Percentiles rank a stretch among this genome's conserved stretches.
Conservation (phyloP, 2,113 vertebrate genomes). For the Catharus bicknelli region DNA sequence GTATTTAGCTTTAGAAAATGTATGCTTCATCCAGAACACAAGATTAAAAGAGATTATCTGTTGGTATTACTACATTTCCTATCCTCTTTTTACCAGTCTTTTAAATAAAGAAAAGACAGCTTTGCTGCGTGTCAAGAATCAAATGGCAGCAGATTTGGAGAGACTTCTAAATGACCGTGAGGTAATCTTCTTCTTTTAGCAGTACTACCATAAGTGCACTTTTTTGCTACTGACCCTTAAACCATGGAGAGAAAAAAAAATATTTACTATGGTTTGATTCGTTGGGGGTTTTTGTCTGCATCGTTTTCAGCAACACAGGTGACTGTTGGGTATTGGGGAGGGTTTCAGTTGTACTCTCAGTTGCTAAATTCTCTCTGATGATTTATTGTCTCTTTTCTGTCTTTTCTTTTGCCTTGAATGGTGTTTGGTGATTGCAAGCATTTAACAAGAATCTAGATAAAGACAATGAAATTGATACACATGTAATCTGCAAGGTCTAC, state of each 20-base stretch:
- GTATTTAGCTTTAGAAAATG: slow-evolving; percentile 44
- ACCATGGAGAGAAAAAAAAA: not conserved
- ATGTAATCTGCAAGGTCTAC: not conserved
- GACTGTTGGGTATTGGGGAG: not conserved
- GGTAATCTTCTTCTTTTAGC: slow-evolving; percentile 78
- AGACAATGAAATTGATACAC: not conserved
- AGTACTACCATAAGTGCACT: not conserved
- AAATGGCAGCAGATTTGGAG: slow-evolving; percentile 95
- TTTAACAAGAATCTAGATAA: not conserved
- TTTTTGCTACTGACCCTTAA: not conserved
- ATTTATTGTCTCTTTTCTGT: not conserved
- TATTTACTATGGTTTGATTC: not conserved
- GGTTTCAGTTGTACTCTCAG: not conserved
- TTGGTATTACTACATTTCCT: slow-evolving; percentile 59
- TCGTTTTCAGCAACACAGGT: not conserved
- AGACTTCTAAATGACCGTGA: slow-evolving; percentile 92
- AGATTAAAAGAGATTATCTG: slow-evolving; percentile 66
- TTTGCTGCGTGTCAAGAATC: slow-evolving; percentile 91
- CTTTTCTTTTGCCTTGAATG: not conserved
- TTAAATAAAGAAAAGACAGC: slow-evolving; percentile 89
- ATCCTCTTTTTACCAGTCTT: slow-evolving; percentile 77
- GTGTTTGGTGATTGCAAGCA: not conserved
- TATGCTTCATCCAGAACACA: slow-evolving; percentile 39
- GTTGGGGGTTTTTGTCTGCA: not conserved
- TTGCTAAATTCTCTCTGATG: not conserved